Evolutionary conservation across 2,888 invertebrate species (phyloP).

Genomic region (Xestia sexstrigata): DNA sequence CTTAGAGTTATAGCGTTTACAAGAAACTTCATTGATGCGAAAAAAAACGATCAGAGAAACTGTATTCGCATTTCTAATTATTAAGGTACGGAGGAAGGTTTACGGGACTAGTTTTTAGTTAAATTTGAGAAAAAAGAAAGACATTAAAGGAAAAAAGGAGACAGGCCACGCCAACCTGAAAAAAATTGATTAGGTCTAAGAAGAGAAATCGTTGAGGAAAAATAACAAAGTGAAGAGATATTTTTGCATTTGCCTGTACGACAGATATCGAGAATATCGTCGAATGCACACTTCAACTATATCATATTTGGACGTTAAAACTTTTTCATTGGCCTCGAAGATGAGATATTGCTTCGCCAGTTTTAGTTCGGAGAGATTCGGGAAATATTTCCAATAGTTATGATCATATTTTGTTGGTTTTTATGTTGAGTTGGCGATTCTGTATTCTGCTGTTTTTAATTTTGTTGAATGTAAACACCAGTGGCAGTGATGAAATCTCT

Average conservation of each 20-base stretch:
- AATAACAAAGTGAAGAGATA: not conserved
- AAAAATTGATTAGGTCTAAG: too few species aligned
- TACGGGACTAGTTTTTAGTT: too few species aligned
- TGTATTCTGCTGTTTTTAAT: not conserved
- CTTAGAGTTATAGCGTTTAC: too few species aligned
- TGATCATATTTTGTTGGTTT: constrained; percentile 39
- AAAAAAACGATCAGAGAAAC: too few species aligned
- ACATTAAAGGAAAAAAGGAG: too few species aligned
- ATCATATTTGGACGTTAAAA: constrained; percentile 79
- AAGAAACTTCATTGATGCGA: too few species aligned
- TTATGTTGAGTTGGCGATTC: constrained; percentile 16
- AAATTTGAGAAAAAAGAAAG: too few species aligned
- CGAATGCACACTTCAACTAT: constrained; percentile 72
- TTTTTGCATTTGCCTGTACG: constrained; percentile 37
- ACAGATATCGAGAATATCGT: constrained; percentile 74
- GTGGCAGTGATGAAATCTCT: not conserved
- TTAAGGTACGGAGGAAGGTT: too few species aligned
- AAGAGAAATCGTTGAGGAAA: too few species aligned
- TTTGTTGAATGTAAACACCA: constrained; percentile 9
- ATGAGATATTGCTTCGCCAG: constrained; percentile 74
- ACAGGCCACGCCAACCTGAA: too few species aligned
- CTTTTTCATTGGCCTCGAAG: constrained; percentile 82
- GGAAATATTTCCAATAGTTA: constrained; percentile 60
- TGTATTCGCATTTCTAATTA: too few species aligned
- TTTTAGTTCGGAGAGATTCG: constrained; percentile 73